Base-by-base conservation (phyloP, 2,797 vertebrate species). In the Tenualosa ilisha region DNA sequence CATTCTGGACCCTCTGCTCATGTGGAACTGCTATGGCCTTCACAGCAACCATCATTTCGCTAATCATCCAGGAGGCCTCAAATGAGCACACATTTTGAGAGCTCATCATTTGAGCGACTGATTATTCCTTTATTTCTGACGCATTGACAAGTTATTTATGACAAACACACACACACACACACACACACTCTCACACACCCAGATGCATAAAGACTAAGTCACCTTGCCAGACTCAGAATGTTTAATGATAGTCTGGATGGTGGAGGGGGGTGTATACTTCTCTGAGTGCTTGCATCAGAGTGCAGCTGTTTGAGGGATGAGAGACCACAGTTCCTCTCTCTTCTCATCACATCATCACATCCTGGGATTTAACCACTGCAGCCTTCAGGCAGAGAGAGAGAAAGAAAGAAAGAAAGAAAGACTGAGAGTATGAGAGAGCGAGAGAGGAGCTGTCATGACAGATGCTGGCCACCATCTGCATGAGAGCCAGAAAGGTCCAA, bases 111-210 rank as follows among this genome's bases (percentile, higher is more conserved):
- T 63, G 59, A n/a, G 6, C 59, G 59, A 63, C 22, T 63, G 59
- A 63, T 63, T 63, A 63, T 63, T 63, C 59, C 59, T 63, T 24
- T 24, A 63, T 63, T 63, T 63, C 59, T 63, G 59, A 24, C 59
- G 24, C 59, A 9, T 63, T 63, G 59, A 24, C 22, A 63, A 63
- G 59, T 63, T 63, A 63, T 63, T 63, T 24, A 63, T 63, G 59
- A 63, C n/a, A 9, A 63, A 63, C 24, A 63, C 22, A 63, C 59
- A 56, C 54, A 22, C 15, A 56, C 15, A 56, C 54, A 56, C 0
- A 56, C 15, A 56, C 54, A 56, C 15, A 56, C 54, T 5, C 15
- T 2, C 54, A 56, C 54, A 56, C 54, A 53, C 51, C 13, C 51
- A 53, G 3, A 17, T 12, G 51, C 51, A 56, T n/a, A 63, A 63